Evolutionary conservation across 2,888 invertebrate genomes (phyloP).

Genomic region (Nemapogon koenigi): DNA sequence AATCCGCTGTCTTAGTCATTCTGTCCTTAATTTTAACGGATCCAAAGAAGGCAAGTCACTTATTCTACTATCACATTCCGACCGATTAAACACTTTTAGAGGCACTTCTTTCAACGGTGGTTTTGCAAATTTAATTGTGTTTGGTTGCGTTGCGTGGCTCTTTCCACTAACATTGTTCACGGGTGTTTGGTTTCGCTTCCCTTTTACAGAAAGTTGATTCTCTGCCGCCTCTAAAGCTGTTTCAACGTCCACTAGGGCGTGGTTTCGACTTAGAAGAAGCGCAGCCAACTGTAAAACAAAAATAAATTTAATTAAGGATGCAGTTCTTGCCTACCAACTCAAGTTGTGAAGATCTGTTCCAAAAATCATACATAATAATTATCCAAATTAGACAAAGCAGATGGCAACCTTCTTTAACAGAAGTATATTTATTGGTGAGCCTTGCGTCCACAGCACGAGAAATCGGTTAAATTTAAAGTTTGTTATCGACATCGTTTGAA

Average conservation of each 20-base stretch:
- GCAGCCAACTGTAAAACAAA: constrained; percentile 36
- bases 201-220: constrained; percentile 27
- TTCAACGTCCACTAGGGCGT: constrained; percentile 54
- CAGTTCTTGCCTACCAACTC: no score
- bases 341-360: no score
- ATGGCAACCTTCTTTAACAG: no score
- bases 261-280: constrained; percentile 47
- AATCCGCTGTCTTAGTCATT: constrained; percentile 42
- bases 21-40: constrained; percentile 45
- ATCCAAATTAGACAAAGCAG: no score
- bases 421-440: no score
- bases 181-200: constrained; percentile 34
- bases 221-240: constrained; percentile 60
- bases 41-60: constrained; percentile 41
- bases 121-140: constrained; percentile 19
- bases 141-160: constrained; percentile 15
- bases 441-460: no score
- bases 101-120: constrained; percentile 45
- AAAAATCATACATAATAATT: no score
- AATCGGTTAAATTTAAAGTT: no score
- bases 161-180: constrained; percentile 24
- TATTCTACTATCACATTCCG: constrained; percentile 30
- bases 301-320: no score
- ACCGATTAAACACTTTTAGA: constrained; percentile 45
- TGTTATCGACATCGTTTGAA: no score